phyloP scores from a whole-genome alignment of 92 coral and sea anemone genomes.

The Heteractis magnifica region DNA sequence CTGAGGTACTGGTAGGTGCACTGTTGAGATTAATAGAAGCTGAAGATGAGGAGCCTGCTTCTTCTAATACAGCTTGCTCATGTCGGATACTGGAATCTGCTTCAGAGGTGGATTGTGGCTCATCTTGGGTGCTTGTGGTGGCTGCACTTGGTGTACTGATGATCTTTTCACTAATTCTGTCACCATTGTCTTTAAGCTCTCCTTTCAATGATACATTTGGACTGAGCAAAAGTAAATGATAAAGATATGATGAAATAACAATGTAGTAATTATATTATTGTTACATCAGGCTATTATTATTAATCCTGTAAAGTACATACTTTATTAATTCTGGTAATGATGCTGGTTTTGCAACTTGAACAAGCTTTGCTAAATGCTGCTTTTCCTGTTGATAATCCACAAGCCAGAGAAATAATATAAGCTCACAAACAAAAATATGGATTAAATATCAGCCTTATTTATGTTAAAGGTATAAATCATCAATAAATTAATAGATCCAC shows the following conservation, averaged over 20 bases:
- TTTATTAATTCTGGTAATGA: constrained; percentile 63
- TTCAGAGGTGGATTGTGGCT: background rate
- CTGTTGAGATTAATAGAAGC: background rate
- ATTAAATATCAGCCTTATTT: background rate
- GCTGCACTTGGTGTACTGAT: constrained; percentile 8
- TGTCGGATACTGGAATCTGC: constrained; percentile 12
- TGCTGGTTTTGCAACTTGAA: constrained; percentile 72
- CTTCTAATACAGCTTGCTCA: constrained; percentile 2
- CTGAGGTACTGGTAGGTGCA: background rate
- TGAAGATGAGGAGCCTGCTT: background rate
- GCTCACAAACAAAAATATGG: background rate
- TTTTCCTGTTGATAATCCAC: constrained; percentile 49
- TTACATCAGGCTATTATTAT: too few relatives aligned
- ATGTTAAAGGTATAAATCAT: too few relatives aligned
- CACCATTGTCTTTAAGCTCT: background rate
- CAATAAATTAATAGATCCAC: too few relatives aligned
- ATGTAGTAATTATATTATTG: background rate
- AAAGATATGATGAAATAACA: background rate
- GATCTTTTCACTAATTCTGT: background rate
- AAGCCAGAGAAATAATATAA: background rate
- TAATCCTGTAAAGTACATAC: constrained; percentile 31
- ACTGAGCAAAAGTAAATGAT: background rate
- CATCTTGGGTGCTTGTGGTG: background rate
- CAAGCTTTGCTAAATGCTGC: constrained; percentile 71
- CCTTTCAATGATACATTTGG: background rate